These are phyloP conservation scores for Lithophane leautieri DNA, from an alignment of 2,888 invertebrate genomes.

Conservation along the genomic window DNA sequence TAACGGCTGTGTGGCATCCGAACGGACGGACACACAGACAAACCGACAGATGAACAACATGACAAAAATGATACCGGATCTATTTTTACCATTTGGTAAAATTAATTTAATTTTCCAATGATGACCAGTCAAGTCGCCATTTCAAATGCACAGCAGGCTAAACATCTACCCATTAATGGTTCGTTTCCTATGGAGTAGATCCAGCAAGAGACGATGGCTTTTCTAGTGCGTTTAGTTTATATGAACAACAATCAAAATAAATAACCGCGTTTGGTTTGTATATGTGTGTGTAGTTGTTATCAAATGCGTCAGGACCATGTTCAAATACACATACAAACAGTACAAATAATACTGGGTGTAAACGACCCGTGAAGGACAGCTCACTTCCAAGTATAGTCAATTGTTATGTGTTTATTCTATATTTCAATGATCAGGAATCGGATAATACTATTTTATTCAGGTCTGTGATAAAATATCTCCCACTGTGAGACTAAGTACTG, in stretches of 20 bases:
- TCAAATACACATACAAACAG: conserved; percentile 34
- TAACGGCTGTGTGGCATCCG: no score
- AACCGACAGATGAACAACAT: no score
- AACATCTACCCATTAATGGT: no score
- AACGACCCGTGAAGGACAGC: conserved; percentile 67
- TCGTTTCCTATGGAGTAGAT: not conserved
- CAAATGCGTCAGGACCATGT: conserved; percentile 47
- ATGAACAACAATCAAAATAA: conserved; percentile 3
- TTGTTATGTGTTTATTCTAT: conserved; percentile 33
- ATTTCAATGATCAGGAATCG: conserved; percentile 5
- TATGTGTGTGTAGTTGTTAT: conserved; percentile 46
- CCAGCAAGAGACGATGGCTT: not conserved
- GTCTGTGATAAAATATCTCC: not conserved
- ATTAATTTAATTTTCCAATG: not conserved
- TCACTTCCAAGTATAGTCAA: conserved; percentile 51
- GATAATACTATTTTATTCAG: conserved; percentile 1
- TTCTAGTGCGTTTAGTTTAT: not conserved
- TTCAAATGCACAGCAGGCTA: no score
- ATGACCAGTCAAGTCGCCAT: no score
- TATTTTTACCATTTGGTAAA: no score
- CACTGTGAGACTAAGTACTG: not conserved
- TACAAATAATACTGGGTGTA: conserved; percentile 42
- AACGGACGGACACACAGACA: no score
- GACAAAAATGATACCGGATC: no score
- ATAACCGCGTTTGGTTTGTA: conserved; percentile 12